Base-by-base conservation (phyloP, 2,888 invertebrate genomes). In the Drosophila melanocephala region DNA sequence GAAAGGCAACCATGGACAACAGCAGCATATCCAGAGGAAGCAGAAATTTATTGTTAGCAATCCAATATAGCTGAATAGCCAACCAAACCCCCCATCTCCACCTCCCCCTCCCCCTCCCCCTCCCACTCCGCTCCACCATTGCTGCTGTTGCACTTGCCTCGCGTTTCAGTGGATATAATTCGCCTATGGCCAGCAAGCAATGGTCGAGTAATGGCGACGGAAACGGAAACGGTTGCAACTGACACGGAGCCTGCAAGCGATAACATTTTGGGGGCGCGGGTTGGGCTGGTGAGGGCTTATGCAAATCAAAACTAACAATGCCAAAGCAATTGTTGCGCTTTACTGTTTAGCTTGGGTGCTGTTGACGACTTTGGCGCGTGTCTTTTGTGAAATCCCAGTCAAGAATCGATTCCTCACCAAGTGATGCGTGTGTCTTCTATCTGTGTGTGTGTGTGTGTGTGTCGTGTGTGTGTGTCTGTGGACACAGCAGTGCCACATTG, bases 181-280 rank as follows among this genome's bases (percentile, higher is more conserved):
- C 9, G 50, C 61, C 57, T 51, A n/a, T 55, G 60, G 28, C 55
- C 30, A 33, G 53, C 74, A 33, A 77, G 64, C 75, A 78, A 73
- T 53, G 51, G 57, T 39, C 19, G 42, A 10, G 30, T 55, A n/a
- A 44, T 33, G 59, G 70, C 39, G 52, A 44, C 73, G 83, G 77
- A 87, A 80, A 75, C 83, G 77, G 83, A 89, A 83, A 68, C 82
- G 76, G 74, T 72, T 77, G 79, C 72, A 69, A 60, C 57, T 81
- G 81, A 77, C 81, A 65, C 63, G 64, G 65, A 62, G 51, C 66
- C 71, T 32, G 50, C 62, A 47, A 26, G 26, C 16, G 16, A 47
- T 9, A 26, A 33, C 32, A 16, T 9, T 16, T 16, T 16, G 16
- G 26, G 37, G 16, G 22, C 28, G 16, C 5, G 16, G 16, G 5